A percentile compares a stretch with the other conserved stretches of the same genome.
These are phyloP conservation scores for Stenchaetothrips biformis DNA, from an alignment of 2,888 invertebrate genomes.

Conservation along the genomic window DNA sequence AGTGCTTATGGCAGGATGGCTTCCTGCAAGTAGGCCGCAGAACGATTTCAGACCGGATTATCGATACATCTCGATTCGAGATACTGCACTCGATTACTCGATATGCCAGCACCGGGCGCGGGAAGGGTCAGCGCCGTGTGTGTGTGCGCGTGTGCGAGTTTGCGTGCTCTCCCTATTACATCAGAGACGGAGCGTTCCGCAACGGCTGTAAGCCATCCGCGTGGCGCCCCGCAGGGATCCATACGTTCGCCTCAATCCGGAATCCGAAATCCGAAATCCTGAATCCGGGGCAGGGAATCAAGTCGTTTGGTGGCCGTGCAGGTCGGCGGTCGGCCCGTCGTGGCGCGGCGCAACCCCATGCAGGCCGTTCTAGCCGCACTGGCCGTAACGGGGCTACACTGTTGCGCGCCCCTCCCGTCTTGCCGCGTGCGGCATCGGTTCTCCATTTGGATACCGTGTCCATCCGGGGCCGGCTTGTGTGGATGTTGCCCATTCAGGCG, in stretches of 20 bases:
- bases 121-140: background rate
- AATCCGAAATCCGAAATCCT: conserved; percentile 1
- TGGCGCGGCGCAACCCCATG: background rate
- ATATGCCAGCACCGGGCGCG: background rate
- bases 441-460: conserved; percentile 6
- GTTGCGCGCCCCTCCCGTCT: background rate
- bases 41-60: background rate
- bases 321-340: background rate
- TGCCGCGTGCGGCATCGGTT: background rate
- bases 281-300: background rate
- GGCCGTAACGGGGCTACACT: no score
- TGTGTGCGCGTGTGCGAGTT: background rate
- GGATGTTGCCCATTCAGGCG: conserved; percentile 2
- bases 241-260: no score
- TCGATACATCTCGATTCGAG: background rate
- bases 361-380: no score
- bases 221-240: background rate
- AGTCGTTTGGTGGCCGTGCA: background rate
- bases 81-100: background rate
- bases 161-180: background rate
- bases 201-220: background rate
- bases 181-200: background rate
- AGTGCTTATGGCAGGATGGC: no score
- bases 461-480: background rate
- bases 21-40: no score